Evolutionary conservation across 1,140 invertebrate genomes (phyloP).

Genomic region (Pseudomyrmex cubaensis): DNA sequence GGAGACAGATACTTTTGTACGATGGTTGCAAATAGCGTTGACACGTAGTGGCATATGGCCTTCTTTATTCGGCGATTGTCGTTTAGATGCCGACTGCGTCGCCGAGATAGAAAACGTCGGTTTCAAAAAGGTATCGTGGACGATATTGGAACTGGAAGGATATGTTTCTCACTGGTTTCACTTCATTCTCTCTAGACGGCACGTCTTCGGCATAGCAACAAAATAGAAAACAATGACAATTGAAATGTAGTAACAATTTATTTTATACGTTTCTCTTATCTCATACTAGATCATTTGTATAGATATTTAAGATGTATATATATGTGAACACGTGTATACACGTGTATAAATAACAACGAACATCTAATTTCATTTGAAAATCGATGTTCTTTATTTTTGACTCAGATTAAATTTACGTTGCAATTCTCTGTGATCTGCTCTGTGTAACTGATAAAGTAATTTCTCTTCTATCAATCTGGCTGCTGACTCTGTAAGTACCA

Average conservation of each 20-base stretch:
- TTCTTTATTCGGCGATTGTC: constrained; percentile 78
- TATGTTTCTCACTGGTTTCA: constrained; percentile 76
- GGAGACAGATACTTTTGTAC: constrained; percentile 71
- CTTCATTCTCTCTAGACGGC: constrained; percentile 76
- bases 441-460: constrained; percentile 92
- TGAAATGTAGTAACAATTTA: neutral
- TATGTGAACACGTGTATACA: constrained; percentile 15
- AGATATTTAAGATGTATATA: constrained; percentile 20
- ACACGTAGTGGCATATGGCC: constrained; percentile 80
- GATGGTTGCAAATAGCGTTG: constrained; percentile 76
- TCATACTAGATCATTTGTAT: neutral
- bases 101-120: constrained; percentile 74
- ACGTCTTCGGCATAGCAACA: constrained; percentile 77
- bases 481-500: constrained; percentile 95
- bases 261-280: constrained; percentile 4
- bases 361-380: constrained; percentile 29
- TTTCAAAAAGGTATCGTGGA: constrained; percentile 74
- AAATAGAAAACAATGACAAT: constrained; percentile 66
- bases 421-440: constrained; percentile 84
- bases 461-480: constrained; percentile 94
- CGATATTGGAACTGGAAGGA: constrained; percentile 73
- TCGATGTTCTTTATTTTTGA: constrained; percentile 65
- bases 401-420: constrained; percentile 64
- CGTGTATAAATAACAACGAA: neutral
- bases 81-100: constrained; percentile 74